A percentile compares a stretch with the other conserved stretches of the same genome.
Conservation (phyloP, 2,888 invertebrate genomes). For the Cheilosia soror region DNA sequence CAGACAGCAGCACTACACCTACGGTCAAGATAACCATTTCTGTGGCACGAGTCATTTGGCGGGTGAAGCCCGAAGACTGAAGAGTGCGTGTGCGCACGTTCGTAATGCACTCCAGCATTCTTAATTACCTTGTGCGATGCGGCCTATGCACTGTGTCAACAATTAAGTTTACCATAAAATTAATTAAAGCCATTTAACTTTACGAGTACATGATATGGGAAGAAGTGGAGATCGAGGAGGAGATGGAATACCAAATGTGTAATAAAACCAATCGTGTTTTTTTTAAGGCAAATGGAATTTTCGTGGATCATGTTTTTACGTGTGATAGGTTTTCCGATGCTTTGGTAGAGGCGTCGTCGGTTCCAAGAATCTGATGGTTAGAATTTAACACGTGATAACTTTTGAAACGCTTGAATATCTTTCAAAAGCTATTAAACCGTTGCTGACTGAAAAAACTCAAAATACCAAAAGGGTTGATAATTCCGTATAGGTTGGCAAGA, state of each 20-base stretch:
- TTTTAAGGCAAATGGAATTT: conserved; percentile 9
- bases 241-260: background rate
- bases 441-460: no score
- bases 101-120: conserved; percentile 50
- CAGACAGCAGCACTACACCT: background rate
- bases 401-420: no score
- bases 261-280: conserved; percentile 2
- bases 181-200: conserved; percentile 49
- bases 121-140: conserved; percentile 26
- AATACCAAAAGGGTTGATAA: no score
- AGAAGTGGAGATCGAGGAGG: background rate
- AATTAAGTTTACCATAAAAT: conserved; percentile 37
- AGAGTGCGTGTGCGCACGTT: conserved; percentile 40
- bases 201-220: conserved; percentile 12
- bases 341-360: no score
- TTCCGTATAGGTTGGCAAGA: no score
- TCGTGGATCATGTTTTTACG: no score
- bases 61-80: background rate
- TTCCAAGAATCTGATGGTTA: no score
- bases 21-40: conserved; percentile 13
- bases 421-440: no score
- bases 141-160: conserved; percentile 3
- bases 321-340: no score
- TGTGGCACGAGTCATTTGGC: conserved; percentile 59
- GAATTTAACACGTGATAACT: no score